Conservation (phyloP, 2,888 invertebrate species). For the Teinopalpus imperialis region DNA sequence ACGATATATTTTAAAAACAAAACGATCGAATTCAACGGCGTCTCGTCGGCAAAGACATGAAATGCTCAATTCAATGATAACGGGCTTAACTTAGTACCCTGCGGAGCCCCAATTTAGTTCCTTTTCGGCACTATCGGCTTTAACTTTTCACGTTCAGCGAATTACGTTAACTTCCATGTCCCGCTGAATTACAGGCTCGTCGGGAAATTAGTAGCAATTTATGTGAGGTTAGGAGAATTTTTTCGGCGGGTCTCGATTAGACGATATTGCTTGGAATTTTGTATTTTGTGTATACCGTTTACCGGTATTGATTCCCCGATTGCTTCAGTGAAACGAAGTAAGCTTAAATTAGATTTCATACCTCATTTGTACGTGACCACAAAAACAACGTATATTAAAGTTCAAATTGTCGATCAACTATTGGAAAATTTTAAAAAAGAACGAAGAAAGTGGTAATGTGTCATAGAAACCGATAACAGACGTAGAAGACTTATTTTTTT, state of each 20-base stretch:
- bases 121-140: constrained; percentile 24
- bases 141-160: constrained; percentile 24
- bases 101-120: constrained; percentile 15
- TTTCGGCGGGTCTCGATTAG: not conserved
- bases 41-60: not conserved
- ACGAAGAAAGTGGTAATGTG: too few species aligned
- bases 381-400: too few species aligned
- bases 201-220: constrained; percentile 19
- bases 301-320: too few species aligned
- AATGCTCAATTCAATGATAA: constrained; percentile 11
- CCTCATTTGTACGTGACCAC: too few species aligned
- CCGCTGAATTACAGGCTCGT: constrained; percentile 13
- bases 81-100: constrained; percentile 6
- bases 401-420: too few species aligned
- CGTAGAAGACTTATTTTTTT: too few species aligned
- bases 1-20: too few species aligned
- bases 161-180: constrained; percentile 19
- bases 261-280: not conserved
- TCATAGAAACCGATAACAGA: too few species aligned
- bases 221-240: constrained; percentile 18
- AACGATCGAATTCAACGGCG: too few species aligned
- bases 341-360: too few species aligned
- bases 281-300: not conserved
- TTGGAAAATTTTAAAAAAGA: too few species aligned
- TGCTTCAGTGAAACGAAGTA: too few species aligned